These are phyloP conservation scores for Eilema caniola DNA, from an alignment of 2,888 invertebrate species.

Conservation along the genomic window DNA sequence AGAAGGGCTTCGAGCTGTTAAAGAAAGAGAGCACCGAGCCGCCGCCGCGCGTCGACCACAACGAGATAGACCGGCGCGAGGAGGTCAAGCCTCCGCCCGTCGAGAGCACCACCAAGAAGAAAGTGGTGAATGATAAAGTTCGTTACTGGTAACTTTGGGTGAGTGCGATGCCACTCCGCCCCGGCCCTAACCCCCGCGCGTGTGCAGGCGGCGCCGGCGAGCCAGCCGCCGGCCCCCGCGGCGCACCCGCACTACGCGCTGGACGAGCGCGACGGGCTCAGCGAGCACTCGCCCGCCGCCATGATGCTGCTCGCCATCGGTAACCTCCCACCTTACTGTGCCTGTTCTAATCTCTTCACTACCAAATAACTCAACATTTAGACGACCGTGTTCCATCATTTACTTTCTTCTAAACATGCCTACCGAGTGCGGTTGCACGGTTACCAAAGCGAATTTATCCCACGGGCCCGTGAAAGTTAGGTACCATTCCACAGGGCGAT, in stretches of 20 bases:
- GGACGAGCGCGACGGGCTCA: slow-evolving; percentile 88
- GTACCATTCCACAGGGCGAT: too few relatives aligned
- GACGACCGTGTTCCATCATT: background rate
- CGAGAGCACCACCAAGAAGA: slow-evolving; percentile 35
- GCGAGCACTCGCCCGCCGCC: slow-evolving; percentile 92
- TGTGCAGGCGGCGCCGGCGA: too few relatives aligned
- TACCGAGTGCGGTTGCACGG: too few relatives aligned
- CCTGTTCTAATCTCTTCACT: too few relatives aligned
- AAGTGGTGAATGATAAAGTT: slow-evolving; percentile 28
- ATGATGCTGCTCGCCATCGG: slow-evolving; percentile 93
- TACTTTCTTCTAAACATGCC: too few relatives aligned
- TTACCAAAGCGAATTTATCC: too few relatives aligned
- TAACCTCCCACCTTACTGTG: slow-evolving; percentile 48
- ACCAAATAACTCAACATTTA: too few relatives aligned
- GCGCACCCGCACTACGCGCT: slow-evolving; percentile 46
- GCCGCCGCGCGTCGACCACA: slow-evolving; percentile 25
- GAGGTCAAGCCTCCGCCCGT: slow-evolving; percentile 29
- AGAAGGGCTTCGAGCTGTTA: slow-evolving; percentile 71
- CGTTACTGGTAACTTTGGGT: background rate
- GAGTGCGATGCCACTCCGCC: too few relatives aligned
- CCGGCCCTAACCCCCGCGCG: too few relatives aligned
- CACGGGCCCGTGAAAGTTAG: too few relatives aligned
- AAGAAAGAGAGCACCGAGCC: slow-evolving; percentile 40
- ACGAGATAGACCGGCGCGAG: slow-evolving; percentile 31
- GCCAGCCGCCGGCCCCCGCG: background rate